Conservation (phyloP, 2,888 invertebrate genomes). For the Emmelina monodactyla region DNA sequence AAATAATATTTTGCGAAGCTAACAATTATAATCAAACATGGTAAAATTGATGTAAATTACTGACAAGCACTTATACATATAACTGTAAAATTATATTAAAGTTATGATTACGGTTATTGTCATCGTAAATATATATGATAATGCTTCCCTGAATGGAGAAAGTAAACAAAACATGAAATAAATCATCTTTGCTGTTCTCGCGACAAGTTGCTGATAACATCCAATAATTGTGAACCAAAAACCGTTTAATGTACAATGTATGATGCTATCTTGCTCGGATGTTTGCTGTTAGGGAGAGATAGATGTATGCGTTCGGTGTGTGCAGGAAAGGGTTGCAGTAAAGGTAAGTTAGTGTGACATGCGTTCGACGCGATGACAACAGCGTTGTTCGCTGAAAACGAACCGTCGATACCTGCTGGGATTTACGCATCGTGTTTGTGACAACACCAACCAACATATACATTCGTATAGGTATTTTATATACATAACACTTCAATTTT, state of each 20-base stretch:
- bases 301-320: neutral
- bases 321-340: neutral
- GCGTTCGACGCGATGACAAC: neutral
- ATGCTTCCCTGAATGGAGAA: slow-evolving; percentile 40
- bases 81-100: too few relatives aligned
- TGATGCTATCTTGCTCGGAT: neutral
- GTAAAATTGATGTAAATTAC: too few relatives aligned
- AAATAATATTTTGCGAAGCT: too few relatives aligned
- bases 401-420: neutral
- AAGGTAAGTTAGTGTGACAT: neutral
- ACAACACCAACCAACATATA: too few relatives aligned
- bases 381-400: neutral
- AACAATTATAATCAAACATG: too few relatives aligned
- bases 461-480: too few relatives aligned
- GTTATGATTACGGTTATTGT: slow-evolving; percentile 33
- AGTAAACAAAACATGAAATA: slow-evolving; percentile 39
- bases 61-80: too few relatives aligned
- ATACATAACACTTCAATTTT: too few relatives aligned
- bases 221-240: slow-evolving; percentile 14
- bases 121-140: slow-evolving; percentile 33
- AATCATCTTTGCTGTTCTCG: slow-evolving; percentile 30
- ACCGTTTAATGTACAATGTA: neutral
- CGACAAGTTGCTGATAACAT: slow-evolving; percentile 43
- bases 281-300: neutral
- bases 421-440: too few relatives aligned